These are phyloP conservation scores for Pteria penguin DNA, from an alignment of 2,888 invertebrate species.

Conservation along the genomic window DNA sequence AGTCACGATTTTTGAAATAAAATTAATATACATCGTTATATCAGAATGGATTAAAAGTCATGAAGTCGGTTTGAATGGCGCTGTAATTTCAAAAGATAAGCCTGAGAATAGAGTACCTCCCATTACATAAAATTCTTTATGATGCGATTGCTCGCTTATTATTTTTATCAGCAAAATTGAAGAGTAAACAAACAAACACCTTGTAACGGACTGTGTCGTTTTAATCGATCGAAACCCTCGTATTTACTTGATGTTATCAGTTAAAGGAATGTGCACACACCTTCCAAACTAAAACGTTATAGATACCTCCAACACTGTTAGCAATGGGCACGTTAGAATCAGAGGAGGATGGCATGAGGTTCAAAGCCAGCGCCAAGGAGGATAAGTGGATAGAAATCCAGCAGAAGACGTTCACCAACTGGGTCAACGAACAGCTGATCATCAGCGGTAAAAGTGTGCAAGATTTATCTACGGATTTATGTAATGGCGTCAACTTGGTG, in stretches of 20 bases:
- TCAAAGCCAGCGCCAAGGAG: neutral
- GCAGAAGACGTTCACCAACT: conserved; percentile 92
- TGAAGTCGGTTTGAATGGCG: no score
- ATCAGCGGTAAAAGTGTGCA: conserved; percentile 83
- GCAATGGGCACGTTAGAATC: neutral
- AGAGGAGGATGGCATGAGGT: neutral
- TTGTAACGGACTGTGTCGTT: neutral
- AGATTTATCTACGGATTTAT: conserved; percentile 92
- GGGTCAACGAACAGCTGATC: conserved; percentile 90
- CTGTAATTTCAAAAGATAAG: no score
- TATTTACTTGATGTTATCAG: neutral
- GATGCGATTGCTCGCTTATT: no score
- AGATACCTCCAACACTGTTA: neutral
- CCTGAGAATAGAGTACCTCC: no score
- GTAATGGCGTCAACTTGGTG: conserved; percentile 94
- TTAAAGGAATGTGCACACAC: neutral
- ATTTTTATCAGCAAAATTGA: no score
- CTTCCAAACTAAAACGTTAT: neutral
- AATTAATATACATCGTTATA: no score
- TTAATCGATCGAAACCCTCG: neutral
- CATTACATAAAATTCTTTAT: no score
- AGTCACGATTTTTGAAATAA: no score
- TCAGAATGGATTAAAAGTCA: no score
- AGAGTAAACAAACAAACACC: no score
- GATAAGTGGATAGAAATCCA: conserved; percentile 86